Evolutionary conservation across 30 jellyfish, hydroid and myxozoan species (phyloP), one percentile per base, ranked within the genome.

Genomic region (Morbakka virulenta): DNA sequence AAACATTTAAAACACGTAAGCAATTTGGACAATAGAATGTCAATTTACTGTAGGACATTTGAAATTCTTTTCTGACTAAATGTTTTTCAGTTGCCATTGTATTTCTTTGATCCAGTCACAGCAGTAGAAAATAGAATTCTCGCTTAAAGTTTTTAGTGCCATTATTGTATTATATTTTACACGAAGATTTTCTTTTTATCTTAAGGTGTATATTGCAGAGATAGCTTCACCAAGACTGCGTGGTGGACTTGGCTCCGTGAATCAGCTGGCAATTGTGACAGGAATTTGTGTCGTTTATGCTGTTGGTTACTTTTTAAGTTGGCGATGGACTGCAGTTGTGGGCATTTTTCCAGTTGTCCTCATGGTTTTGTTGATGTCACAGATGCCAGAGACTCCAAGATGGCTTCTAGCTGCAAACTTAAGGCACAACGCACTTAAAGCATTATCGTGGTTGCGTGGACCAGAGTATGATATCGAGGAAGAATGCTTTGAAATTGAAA

Each of bases 381-480:
- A 84, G 20, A 91, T 91, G 98, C 98, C 98, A 0, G 98, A 91
- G 62, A 91, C 96, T 0, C 98, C 98, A 21, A 66, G 98, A 57
- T 91, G 98, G 98, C 77, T 91, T 21, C 85, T 91, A 0, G 96
- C 98, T n/a, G 62, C 79, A 49, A 85, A 85, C 61, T 91, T 82
- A 53, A 48, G 98, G 35, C 94, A 49, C 32, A 27, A 32, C 9
- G 98, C 98, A 28, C 23, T 91, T 24, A 74, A 69, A 52, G 94
- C 74, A 20, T 50, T 91, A 20, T 14, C 77, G 4, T 84, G 96
- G 96, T 69, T 91, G 35, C 77, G 98, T 25, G 98, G 98, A 23
- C 80, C 82, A 22, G 50, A 29, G 9, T 91, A 91, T 91, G 98
- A 91, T 72, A 82, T 67, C 21, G 98, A 91, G 52, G 96, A 79